Percentiles rank a stretch among this genome's conserved stretches.
phyloP scores from a whole-genome alignment of 2,888 invertebrate genomes.

The Torymus auratus region DNA sequence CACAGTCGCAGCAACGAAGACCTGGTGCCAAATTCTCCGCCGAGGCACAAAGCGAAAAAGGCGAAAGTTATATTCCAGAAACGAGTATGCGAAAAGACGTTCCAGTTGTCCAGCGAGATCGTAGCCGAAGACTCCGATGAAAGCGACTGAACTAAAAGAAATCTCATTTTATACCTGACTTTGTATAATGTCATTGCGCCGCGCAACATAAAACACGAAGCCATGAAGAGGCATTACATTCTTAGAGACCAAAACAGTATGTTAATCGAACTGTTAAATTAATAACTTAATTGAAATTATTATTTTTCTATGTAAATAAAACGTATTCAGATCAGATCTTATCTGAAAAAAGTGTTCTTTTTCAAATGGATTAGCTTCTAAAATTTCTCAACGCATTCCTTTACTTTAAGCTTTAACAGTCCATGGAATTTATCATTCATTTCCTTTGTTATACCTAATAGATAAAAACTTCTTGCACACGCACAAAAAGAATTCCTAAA shows the following conservation, averaged over 20 bases:
- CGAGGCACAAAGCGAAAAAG: constrained; percentile 79
- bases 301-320: constrained; percentile 50
- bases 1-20: constrained; percentile 71
- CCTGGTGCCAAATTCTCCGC: constrained; percentile 81
- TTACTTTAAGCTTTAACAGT: too few relatives aligned
- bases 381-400: too few relatives aligned
- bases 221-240: neutral
- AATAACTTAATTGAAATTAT: constrained; percentile 31
- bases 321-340: too few relatives aligned
- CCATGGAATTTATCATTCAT: too few relatives aligned
- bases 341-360: too few relatives aligned
- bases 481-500: too few relatives aligned
- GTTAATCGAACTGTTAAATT: constrained; percentile 34
- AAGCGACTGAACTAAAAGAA: constrained; percentile 64
- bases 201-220: neutral
- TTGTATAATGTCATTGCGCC: neutral
- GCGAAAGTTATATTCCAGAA: constrained; percentile 83
- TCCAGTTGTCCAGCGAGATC: neutral
- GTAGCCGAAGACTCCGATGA: constrained; percentile 87
- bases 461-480: too few relatives aligned
- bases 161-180: neutral
- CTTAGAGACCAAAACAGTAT: constrained; percentile 17
- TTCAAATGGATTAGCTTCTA: too few relatives aligned
- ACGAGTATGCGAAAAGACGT: constrained; percentile 72
- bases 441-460: too few relatives aligned